Evolutionary conservation across 2,888 invertebrate genomes (phyloP), one percentile per base, ranked within the genome.

Genomic region (Volucella inflata): DNA sequence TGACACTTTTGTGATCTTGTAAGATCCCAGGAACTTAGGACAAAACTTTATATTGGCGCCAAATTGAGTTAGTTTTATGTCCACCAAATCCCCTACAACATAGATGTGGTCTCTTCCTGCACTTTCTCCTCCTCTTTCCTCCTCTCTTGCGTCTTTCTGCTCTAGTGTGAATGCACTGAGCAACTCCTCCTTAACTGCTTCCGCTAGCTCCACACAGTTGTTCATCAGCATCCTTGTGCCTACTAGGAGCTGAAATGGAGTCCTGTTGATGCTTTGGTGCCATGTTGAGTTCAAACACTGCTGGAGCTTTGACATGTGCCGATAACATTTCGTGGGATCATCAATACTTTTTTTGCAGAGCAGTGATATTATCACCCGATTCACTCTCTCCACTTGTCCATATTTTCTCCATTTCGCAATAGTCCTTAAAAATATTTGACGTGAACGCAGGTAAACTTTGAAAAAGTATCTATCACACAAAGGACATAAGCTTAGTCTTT

Each of bases 361-460:
- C 6, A 30, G 6, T 30, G 30, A 30, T 30, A 30, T 30, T 30
- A 30, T 30, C 30, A 30, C 30, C 30, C 30, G 30, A 30, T 30
- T 30, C 30, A 30, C 6, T 30, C 30, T 14, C 3, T 57, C 36
- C 36, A 38, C 38, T 14, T 38, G 55, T 3, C 16, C 38, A 14
- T 6, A 67, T 67, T 12, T 21, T 11, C 40, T 53, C 67, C 42
- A 6, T 14, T 14, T 67, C 51, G 14, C 67, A 67, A 46, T 42
- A 67, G 8, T 67, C 21, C 55, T 42, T 51, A 30, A 67, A 67
- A 2, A 12, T 9, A 11, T 51, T 67, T 0, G 17, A 44, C 11
- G 53, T 53, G 12, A 67, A 53, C 11, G 51, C 65, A 50, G 9
- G 14, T 38, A 65, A 65, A 65, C 14, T 65, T 48, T 3, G 16